Conservation (phyloP, 2,888 invertebrate genomes). For the Malachius bipustulatus region DNA sequence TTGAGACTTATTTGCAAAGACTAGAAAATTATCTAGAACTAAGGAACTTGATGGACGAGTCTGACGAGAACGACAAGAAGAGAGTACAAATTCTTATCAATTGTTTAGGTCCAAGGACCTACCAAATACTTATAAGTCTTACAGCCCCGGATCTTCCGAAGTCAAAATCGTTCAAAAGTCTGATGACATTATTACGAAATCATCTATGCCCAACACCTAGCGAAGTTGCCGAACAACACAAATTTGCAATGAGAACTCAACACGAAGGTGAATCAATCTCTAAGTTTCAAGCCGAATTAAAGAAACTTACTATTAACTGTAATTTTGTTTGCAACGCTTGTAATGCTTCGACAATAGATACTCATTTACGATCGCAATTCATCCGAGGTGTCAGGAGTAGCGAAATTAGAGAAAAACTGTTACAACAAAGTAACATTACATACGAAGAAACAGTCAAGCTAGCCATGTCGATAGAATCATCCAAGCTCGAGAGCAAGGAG, state of each 20-base stretch:
- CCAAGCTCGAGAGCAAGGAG: neutral
- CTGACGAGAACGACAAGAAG: neutral
- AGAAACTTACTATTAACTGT: constrained; percentile 2
- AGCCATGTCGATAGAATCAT: neutral
- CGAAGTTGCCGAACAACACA: constrained; percentile 2
- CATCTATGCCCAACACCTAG: neutral
- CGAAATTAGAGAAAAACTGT: no score
- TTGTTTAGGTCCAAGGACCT: neutral
- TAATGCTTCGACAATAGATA: neutral
- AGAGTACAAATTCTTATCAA: neutral
- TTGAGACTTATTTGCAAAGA: constrained; percentile 2
- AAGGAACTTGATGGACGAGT: neutral
- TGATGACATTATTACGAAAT: neutral
- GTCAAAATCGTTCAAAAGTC: neutral
- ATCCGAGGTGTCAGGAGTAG: constrained; percentile 1
- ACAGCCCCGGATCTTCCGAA: neutral
- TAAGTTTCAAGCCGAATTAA: neutral
- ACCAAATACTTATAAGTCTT: constrained; percentile 1
- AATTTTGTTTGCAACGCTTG: constrained; percentile 1
- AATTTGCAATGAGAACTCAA: neutral
- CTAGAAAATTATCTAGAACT: constrained; percentile 2
- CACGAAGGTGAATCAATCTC: constrained; percentile 4
- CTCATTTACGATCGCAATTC: constrained; percentile 3
- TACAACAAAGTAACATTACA: neutral
- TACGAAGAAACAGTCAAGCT: neutral